Conservation (phyloP, 37 sponge, comb jelly and placozoan genomes). For the Sycon ciliatum region DNA sequence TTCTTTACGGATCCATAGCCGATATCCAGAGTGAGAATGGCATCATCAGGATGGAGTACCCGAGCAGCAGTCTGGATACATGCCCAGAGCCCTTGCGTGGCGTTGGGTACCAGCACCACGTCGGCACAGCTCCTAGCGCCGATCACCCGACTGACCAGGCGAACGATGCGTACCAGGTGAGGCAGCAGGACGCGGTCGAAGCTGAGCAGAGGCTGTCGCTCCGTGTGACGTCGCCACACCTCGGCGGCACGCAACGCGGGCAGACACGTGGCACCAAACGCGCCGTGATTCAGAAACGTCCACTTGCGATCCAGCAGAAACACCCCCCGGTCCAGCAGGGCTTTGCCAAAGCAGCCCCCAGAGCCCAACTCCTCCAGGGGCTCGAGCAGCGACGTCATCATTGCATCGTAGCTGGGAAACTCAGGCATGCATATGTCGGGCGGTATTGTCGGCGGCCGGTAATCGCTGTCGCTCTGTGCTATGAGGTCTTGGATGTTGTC, state of each 20-base stretch:
- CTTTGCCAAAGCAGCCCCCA: no score
- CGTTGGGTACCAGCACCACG: slow-evolving; percentile 69
- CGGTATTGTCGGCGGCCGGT: no score
- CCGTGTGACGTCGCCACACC: no score
- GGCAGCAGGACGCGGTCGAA: slow-evolving; percentile 69
- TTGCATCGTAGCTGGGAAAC: no score
- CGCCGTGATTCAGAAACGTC: slow-evolving; percentile 79
- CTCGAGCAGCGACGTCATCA: no score
- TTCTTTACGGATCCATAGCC: no score
- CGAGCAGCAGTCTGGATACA: slow-evolving; percentile 41
- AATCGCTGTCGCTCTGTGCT: no score
- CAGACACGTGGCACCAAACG: slow-evolving; percentile 60
- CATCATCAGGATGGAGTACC: slow-evolving; percentile 45
- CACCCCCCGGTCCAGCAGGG: no score
- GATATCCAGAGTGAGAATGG: slow-evolving; percentile 45
- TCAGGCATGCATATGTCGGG: no score
- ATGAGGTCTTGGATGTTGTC: no score
- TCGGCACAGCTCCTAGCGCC: slow-evolving; percentile 50
- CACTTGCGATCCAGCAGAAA: no score
- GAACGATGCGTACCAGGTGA: slow-evolving; percentile 31
- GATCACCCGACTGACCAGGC: neutral
- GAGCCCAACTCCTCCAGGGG: no score
- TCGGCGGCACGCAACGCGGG: slow-evolving; percentile 36
- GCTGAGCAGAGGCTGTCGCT: slow-evolving; percentile 62
- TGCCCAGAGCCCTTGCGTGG: slow-evolving; percentile 48